Evolutionary conservation across 1,140 invertebrate species (phyloP).

Genomic region (Bombus haemorrhoidalis): DNA sequence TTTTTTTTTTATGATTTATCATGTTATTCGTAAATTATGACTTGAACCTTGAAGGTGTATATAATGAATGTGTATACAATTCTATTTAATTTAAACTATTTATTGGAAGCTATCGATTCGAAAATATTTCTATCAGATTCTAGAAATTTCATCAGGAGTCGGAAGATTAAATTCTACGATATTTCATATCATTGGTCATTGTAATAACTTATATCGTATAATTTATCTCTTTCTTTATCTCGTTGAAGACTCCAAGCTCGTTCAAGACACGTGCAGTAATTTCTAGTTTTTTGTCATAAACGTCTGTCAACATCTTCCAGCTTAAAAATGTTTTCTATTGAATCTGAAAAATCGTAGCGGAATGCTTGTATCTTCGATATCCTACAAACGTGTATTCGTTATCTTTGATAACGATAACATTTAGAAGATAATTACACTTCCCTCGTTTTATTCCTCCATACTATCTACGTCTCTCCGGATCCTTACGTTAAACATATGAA

Average conservation of each 20-base stretch:
- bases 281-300: too few species aligned
- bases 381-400: background rate
- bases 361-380: background rate
- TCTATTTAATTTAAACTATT: too few species aligned
- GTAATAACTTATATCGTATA: background rate
- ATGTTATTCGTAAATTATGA: background rate
- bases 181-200: too few species aligned
- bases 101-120: background rate
- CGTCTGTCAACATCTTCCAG: background rate
- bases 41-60: accelerated
- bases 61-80: too few species aligned
- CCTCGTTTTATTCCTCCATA: too few species aligned
- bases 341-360: background rate
- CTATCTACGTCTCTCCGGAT: too few species aligned
- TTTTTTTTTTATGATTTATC: background rate
- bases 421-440: too few species aligned
- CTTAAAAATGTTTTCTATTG: background rate
- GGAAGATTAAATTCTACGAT: too few species aligned
- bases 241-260: background rate
- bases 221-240: background rate
- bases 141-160: too few species aligned
- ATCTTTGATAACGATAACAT: too few species aligned
- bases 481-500: too few species aligned
- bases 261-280: background rate
- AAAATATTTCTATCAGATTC: too few species aligned